Evolutionary conservation across 2,888 invertebrate species (phyloP).

Genomic region (Aporophyla nigra): DNA sequence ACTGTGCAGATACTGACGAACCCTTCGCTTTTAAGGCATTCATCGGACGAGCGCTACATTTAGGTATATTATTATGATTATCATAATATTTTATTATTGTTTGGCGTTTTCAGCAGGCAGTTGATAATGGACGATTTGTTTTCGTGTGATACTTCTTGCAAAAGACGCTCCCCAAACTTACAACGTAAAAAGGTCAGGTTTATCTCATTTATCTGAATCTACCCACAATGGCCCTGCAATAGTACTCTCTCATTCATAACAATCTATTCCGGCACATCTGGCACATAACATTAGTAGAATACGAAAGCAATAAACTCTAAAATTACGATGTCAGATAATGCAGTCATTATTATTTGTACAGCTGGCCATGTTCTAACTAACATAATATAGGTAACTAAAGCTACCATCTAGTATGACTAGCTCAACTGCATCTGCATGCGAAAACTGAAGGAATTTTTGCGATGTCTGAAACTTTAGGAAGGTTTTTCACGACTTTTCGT

Average conservation of each 20-base stretch:
- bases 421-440: too few species aligned
- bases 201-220: not conserved
- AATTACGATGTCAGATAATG: slow-evolving; percentile 15
- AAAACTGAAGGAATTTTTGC: too few species aligned
- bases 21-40: slow-evolving; percentile 64
- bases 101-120: slow-evolving; percentile 36
- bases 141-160: slow-evolving; percentile 4
- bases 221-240: too few species aligned
- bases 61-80: slow-evolving; percentile 53
- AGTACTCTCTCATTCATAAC: slow-evolving; percentile 4
- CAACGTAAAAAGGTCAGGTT: not conserved
- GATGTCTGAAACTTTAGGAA: not conserved
- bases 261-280: not conserved
- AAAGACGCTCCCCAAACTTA: not conserved
- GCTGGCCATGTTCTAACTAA: not conserved
- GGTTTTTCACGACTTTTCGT: too few species aligned
- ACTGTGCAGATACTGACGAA: slow-evolving; percentile 41
- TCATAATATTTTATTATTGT: slow-evolving; percentile 47
- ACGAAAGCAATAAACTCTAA: slow-evolving; percentile 8
- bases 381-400: not conserved
- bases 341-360: not conserved
- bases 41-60: slow-evolving; percentile 35
- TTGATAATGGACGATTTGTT: slow-evolving; percentile 6
- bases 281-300: not conserved
- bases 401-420: not conserved